phyloP scores from a whole-genome alignment of 1,140 invertebrate species.

The Drosophila insularis region DNA sequence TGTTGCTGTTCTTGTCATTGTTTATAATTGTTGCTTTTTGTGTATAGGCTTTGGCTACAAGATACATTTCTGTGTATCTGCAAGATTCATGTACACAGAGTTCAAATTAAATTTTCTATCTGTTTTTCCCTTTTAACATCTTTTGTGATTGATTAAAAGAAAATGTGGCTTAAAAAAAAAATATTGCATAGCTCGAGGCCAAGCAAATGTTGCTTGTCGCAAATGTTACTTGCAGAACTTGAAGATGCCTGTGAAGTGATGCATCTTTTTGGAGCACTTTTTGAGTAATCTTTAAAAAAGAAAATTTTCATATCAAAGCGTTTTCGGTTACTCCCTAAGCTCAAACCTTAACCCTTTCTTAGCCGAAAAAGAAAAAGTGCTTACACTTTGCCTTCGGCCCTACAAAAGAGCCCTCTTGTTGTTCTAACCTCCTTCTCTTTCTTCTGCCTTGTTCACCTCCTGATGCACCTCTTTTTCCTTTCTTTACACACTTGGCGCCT shows the following conservation, averaged over 20 bases:
- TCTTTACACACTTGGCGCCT: conserved; percentile 64
- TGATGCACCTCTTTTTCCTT: conserved; percentile 5
- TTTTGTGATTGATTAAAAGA: conserved; percentile 64
- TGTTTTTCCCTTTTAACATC: conserved; percentile 22
- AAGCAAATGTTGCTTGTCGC: not conserved
- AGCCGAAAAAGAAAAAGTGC: conserved; percentile 47
- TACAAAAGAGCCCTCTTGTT: conserved; percentile 56
- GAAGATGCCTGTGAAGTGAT: not conserved
- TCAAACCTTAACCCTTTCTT: conserved; percentile 57
- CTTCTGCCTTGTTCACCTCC: not conserved
- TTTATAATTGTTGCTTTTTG: conserved; percentile 70
- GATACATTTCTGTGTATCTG: conserved; percentile 19
- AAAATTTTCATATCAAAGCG: conserved; percentile 5
- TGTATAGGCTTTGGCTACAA: conserved; percentile 24
- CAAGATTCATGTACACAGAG: conserved; percentile 37
- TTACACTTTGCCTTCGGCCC: conserved; percentile 50
- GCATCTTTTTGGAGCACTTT: conserved; percentile 2
- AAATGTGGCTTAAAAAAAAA: not conserved
- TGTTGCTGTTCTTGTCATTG: conserved; percentile 57
- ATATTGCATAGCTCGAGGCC: not conserved
- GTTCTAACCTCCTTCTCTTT: conserved; percentile 14
- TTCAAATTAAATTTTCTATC: conserved; percentile 32
- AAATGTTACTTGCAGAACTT: not conserved
- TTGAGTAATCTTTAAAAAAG: conserved; percentile 13
- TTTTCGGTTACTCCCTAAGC: conserved; percentile 14